Conservation (phyloP, 37 sponge, comb jelly and placozoan genomes). For the Chondrosia reniformis region DNA sequence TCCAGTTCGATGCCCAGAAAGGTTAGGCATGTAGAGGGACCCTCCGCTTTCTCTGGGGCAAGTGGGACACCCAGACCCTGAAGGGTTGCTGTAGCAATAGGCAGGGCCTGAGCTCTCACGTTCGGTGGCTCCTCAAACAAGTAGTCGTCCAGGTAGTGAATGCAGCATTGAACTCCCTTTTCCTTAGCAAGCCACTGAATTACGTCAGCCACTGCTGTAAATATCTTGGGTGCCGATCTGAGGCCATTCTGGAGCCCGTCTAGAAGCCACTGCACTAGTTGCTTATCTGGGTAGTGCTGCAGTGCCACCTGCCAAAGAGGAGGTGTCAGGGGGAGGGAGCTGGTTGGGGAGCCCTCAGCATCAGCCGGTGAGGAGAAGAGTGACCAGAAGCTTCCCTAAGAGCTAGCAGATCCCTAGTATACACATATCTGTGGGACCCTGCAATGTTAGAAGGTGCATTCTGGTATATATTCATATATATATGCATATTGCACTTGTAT, state of each 20-base stretch:
- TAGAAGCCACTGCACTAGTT: background rate
- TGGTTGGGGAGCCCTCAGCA: background rate
- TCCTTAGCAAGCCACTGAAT: background rate
- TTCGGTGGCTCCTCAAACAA: background rate
- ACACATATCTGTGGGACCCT: background rate
- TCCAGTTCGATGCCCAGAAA: conserved; percentile 23
- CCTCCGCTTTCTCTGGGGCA: conserved; percentile 12
- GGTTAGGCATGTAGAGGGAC: conserved; percentile 1
- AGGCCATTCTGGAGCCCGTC: conserved; percentile 8
- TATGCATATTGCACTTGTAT: too few species aligned
- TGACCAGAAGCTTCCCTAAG: too few species aligned
- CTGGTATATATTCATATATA: too few species aligned
- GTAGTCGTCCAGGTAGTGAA: conserved; percentile 26
- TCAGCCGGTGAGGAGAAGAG: too few species aligned
- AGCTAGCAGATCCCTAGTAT: background rate
- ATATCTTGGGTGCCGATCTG: conserved; percentile 14
- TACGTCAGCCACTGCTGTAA: background rate
- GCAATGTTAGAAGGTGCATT: too few species aligned
- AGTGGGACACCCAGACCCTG: background rate
- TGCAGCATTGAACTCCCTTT: background rate
- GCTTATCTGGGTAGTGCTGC: background rate
- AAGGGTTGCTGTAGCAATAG: background rate
- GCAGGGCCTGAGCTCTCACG: background rate
- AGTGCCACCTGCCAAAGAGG: background rate
- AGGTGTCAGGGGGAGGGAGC: background rate